Evolutionary conservation across 2,113 vertebrate genomes (phyloP).

Genomic region (Haliaeetus leucogaster): DNA sequence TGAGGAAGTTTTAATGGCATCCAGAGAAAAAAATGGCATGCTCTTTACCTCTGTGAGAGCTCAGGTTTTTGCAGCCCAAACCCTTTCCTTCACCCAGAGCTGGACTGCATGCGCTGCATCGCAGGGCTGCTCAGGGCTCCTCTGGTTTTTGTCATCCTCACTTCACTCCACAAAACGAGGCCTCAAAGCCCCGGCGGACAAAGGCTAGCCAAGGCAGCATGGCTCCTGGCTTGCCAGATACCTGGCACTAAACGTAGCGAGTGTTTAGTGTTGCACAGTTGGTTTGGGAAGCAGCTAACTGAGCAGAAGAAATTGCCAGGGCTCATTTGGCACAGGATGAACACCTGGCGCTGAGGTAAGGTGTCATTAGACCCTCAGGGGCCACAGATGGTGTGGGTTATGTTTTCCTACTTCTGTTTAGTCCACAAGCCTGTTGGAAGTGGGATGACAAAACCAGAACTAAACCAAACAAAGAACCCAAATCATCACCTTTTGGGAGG

Average conservation of each 20-base stretch:
- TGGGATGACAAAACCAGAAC: not conserved
- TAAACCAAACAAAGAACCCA: not conserved
- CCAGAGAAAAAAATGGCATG: not conserved
- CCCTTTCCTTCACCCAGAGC: not conserved
- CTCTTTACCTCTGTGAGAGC: not conserved
- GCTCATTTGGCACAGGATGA: not conserved
- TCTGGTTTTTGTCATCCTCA: not conserved
- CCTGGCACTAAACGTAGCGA: fast-evolving
- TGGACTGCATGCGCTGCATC: fast-evolving
- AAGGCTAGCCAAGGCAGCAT: fast-evolving
- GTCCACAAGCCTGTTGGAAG: not conserved
- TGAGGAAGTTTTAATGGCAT: not conserved
- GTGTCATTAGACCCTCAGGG: not conserved
- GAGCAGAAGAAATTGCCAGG: not conserved
- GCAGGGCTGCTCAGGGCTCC: not conserved
- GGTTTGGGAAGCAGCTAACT: not conserved
- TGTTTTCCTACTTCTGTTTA: not conserved
- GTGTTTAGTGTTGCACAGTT: fast-evolving
- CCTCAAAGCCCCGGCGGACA: fast-evolving
- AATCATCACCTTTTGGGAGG: not conserved
- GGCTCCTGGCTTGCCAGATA: not conserved
- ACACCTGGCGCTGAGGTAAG: not conserved
- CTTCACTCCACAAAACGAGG: not conserved
- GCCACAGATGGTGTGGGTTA: not conserved
- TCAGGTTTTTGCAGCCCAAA: not conserved